Base-by-base conservation (phyloP, 2,113 vertebrate genomes). In the Pseudorasbora parva region DNA sequence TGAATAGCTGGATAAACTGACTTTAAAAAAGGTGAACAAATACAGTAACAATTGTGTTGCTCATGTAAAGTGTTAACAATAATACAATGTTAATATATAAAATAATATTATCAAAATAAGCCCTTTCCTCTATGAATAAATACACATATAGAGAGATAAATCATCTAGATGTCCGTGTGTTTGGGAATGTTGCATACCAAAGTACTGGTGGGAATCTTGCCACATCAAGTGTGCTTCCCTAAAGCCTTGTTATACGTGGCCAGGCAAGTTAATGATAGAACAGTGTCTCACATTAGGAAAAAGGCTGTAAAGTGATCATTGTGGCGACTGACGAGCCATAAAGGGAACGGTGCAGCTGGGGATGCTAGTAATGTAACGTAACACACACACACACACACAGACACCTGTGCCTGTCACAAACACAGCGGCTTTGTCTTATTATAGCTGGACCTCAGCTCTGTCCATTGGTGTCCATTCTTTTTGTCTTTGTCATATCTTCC, bases 351-450 rank as follows among this genome's bases (percentile, higher is more conserved):
- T 60, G 68, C 14, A 45, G 71, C 75, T 71, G 30, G 27, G 68
- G 68, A 85, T 49, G 37, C 37, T n/a, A 73, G 73, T 47, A 66
- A 78, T 47, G 54, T 49, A 84, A 77, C 82, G 41, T 43, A 43
- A 51, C 51, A 77, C 69, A 74, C 71, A 71, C 54, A 74, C 66
- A 79, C 25, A 57, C 30, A 30, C 30, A 30, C 30, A 30, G 54
- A 86, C 87, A 88, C 87, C 87, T 88, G 87, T 86, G 84, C 84
- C 84, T 88, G 87, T 88, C 87, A 88, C 87, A 83, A 83, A 86
- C 23, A 30, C 68, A 80, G 23, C 1, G 77, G 60, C 87, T 85
- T 88, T 88, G 81, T 88, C 84, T 88, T 88, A 88, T 86, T 72
- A 81, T 83, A 86, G 84, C 54, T 14, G 21, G 43, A 71, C 59